Conservation (phyloP, 2,888 invertebrate genomes). For the Gortyna flavago region DNA sequence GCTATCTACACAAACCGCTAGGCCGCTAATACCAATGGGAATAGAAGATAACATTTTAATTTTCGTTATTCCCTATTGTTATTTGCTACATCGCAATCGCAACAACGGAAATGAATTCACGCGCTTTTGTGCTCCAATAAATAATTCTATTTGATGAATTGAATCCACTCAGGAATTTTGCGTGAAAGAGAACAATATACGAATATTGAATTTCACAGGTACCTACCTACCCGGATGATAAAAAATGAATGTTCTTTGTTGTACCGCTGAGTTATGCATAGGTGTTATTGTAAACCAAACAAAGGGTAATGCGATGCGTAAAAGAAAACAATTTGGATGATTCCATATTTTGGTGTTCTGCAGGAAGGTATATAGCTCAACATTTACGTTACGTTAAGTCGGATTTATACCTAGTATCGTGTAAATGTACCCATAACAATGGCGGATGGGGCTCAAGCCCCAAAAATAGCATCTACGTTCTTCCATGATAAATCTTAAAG, state of each 20-base stretch:
- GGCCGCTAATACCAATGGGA: slow-evolving; percentile 62
- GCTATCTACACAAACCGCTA: slow-evolving; percentile 59
- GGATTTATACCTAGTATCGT: not conserved
- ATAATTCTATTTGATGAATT: slow-evolving; percentile 65
- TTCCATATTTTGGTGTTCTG: not conserved
- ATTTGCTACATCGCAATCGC: slow-evolving; percentile 54
- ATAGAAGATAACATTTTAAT: slow-evolving; percentile 66
- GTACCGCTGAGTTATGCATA: slow-evolving; percentile 14
- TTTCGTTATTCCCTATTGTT: slow-evolving; percentile 65
- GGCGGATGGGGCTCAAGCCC: no score
- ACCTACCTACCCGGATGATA: not conserved
- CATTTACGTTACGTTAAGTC: not conserved
- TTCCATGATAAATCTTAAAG: no score
- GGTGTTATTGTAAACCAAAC: slow-evolving; percentile 3
- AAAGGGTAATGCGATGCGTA: not conserved
- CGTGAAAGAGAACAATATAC: slow-evolving; percentile 42
- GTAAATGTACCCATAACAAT: not conserved
- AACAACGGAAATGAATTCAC: slow-evolving; percentile 62
- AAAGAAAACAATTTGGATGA: not conserved
- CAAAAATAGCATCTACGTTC: no score
- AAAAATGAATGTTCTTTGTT: slow-evolving; percentile 14
- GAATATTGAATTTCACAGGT: slow-evolving; percentile 20
- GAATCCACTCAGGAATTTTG: slow-evolving; percentile 54
- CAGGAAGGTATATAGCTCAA: not conserved
- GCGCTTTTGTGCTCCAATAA: slow-evolving; percentile 58